Conservation (phyloP, 2,113 vertebrate species). For the Prochilodus magdalenae region DNA sequence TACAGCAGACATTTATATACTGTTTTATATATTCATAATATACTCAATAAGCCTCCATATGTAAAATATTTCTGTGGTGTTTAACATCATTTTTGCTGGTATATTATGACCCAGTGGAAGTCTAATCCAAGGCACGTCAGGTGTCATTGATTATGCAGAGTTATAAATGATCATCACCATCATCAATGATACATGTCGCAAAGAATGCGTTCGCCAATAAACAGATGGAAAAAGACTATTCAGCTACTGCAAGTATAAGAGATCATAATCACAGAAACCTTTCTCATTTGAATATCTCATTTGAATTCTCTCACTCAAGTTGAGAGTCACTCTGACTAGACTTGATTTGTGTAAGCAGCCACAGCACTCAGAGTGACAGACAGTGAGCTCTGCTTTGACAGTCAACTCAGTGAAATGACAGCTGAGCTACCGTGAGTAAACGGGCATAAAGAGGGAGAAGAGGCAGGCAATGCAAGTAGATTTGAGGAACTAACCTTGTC, state of each 20-base stretch:
- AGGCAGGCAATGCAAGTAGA: conserved; percentile 1
- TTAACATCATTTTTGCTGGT: too few relatives aligned
- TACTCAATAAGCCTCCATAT: too few relatives aligned
- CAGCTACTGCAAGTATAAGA: not conserved
- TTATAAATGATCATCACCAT: too few relatives aligned
- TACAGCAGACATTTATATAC: not conserved
- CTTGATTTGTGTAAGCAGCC: not conserved
- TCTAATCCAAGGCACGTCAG: not conserved
- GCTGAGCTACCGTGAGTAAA: conserved; percentile 12
- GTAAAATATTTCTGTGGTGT: too few relatives aligned
- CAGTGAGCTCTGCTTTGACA: not conserved
- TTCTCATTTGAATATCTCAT: not conserved
- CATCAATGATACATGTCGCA: not conserved
- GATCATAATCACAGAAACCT: not conserved
- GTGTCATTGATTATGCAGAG: not conserved
- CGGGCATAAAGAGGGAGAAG: not conserved
- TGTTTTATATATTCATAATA: too few relatives aligned
- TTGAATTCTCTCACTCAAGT: conserved; percentile 25
- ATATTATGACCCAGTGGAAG: not conserved
- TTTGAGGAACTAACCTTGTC: conserved; percentile 47
- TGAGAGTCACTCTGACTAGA: not conserved
- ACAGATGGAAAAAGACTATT: not conserved
- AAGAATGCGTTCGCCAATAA: too few relatives aligned
- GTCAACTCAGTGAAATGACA: conserved; percentile 42
- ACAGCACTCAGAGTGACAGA: not conserved